phyloP scores from a whole-genome alignment of 2,888 invertebrate species.

The Hydrotaea diabolus region DNA sequence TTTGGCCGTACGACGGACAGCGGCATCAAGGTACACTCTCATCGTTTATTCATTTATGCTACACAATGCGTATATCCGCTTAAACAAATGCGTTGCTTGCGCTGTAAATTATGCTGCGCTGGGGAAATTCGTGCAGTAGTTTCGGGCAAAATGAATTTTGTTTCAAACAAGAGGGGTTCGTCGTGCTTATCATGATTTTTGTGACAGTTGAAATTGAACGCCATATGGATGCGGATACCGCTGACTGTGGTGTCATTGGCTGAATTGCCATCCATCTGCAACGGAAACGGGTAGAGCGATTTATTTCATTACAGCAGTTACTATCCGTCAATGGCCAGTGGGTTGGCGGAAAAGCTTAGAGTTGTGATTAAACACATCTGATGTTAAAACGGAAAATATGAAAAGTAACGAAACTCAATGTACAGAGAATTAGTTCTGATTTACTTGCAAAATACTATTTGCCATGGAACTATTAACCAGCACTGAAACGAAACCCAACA shows the following conservation, averaged over 20 bases:
- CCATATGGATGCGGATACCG: background rate
- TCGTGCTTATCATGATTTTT: background rate
- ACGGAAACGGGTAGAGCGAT: no score
- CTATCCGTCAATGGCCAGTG: background rate
- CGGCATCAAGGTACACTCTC: slow-evolving; percentile 17
- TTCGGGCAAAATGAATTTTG: slow-evolving; percentile 17
- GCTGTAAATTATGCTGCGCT: slow-evolving; percentile 12
- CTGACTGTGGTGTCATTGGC: background rate
- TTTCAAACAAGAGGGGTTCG: background rate
- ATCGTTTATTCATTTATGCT: slow-evolving; percentile 22
- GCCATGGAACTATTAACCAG: no score
- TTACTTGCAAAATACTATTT: no score
- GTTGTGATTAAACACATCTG: no score
- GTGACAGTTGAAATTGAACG: slow-evolving; percentile 19
- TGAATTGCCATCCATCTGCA: background rate
- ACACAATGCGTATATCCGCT: slow-evolving; percentile 43
- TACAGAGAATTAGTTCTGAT: no score
- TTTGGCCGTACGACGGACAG: background rate
- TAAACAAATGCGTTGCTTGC: background rate
- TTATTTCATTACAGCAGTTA: no score
- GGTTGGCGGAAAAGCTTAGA: background rate
- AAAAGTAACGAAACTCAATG: no score
- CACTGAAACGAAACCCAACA: no score
- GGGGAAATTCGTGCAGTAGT: slow-evolving; percentile 3
- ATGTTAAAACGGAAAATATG: no score